A percentile compares a stretch with the other conserved stretches of the same genome.
These are phyloP conservation scores for Bombus waltoni DNA, from an alignment of 1,140 invertebrate genomes.

Conservation along the genomic window DNA sequence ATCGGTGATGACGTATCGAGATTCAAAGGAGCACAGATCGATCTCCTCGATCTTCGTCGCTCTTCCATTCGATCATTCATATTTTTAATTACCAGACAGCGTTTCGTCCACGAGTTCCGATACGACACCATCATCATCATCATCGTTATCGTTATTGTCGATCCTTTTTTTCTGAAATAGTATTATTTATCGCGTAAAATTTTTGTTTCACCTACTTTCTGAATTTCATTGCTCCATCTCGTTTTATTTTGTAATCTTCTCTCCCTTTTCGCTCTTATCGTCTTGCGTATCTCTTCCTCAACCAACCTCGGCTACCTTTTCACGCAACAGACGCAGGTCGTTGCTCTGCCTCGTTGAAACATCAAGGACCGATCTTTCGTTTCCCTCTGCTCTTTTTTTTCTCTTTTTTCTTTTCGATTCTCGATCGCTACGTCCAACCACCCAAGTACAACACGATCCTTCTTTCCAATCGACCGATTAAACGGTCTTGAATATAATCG, in stretches of 20 bases:
- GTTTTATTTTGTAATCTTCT: constrained; percentile 7
- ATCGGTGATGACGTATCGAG: constrained; percentile 26
- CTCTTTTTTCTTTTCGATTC: not conserved
- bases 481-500: not conserved
- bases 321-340: constrained; percentile 56
- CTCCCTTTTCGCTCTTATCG: not conserved
- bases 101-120: not conserved
- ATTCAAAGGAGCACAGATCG: no score
- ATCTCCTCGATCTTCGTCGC: not conserved
- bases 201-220: not conserved
- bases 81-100: not conserved
- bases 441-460: not conserved
- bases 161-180: no score
- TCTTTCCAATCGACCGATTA: not conserved
- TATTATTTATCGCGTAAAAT: not conserved
- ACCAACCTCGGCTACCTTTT: constrained; percentile 65
- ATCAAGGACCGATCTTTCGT: not conserved
- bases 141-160: not conserved
- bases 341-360: constrained; percentile 26
- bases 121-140: constrained; percentile 4
- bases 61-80: not conserved
- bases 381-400: not conserved
- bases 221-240: constrained; percentile 12
- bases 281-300: constrained; percentile 2
- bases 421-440: not conserved